Evolutionary conservation across 2,113 vertebrate species (phyloP).

Genomic region (Varanus komodoensis): DNA sequence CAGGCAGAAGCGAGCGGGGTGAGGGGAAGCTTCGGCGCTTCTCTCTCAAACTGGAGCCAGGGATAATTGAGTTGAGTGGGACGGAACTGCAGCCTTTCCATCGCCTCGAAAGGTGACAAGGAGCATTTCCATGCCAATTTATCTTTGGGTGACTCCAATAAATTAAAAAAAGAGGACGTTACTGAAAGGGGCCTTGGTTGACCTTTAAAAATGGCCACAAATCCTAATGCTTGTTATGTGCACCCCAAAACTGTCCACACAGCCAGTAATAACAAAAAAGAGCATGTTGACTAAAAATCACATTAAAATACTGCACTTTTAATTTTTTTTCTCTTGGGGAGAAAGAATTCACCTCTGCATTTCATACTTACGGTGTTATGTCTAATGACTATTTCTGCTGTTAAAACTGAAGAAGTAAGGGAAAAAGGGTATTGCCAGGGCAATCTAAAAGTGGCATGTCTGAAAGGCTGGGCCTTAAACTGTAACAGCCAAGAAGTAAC

Average conservation of each 20-base stretch:
- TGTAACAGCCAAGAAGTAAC: neutral
- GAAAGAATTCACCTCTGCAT: neutral
- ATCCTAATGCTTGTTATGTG: neutral
- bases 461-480: neutral
- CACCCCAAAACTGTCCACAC: neutral
- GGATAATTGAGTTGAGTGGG: conserved; percentile 56
- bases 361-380: accelerated
- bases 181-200: no score
- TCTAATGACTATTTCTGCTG: neutral
- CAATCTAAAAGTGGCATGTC: neutral
- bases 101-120: neutral
- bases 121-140: conserved; percentile 13
- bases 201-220: no score
- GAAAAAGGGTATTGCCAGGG: neutral
- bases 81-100: conserved; percentile 46
- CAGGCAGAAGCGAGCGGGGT: conserved; percentile 46
- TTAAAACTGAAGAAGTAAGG: no score
- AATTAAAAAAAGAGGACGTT: no score
- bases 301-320: neutral
- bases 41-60: conserved; percentile 51
- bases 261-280: neutral
- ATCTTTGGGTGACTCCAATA: conserved; percentile 21
- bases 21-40: conserved; percentile 26
- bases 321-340: neutral
- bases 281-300: neutral